Evolutionary conservation across 64 coral and sea anemone species (phyloP).

Genomic region (Anthopleura sola): DNA sequence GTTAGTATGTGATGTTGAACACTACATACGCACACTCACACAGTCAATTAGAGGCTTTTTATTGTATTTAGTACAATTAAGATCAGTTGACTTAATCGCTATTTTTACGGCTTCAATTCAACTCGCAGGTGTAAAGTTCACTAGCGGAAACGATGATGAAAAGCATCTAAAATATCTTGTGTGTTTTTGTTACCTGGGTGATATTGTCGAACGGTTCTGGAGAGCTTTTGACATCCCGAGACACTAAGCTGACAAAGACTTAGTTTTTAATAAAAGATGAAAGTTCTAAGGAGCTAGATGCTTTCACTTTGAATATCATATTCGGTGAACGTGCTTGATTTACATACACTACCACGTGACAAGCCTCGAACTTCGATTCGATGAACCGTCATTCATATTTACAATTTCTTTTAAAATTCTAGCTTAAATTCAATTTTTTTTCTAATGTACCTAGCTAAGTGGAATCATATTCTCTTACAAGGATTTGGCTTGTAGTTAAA

Average conservation of each 20-base stretch:
- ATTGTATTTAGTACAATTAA: not conserved
- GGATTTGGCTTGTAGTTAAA: not conserved
- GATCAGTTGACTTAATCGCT: not conserved
- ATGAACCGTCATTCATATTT: no score
- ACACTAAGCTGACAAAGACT: not conserved
- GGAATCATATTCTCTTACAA: not conserved
- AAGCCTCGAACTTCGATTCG: no score
- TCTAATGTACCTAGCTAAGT: no score
- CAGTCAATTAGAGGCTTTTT: not conserved
- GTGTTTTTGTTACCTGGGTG: not conserved
- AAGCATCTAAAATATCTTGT: not conserved
- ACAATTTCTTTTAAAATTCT: no score
- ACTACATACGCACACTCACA: not conserved
- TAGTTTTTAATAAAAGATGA: not conserved
- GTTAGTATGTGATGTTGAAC: constrained; percentile 11
- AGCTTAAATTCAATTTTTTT: no score
- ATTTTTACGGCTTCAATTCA: constrained; percentile 1
- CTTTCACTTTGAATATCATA: no score
- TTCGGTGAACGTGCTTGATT: no score
- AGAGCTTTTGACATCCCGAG: not conserved
- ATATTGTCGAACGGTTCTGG: not conserved
- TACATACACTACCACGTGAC: no score
- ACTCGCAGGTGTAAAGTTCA: not conserved
- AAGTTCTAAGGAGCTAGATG: not conserved
- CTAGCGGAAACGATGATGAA: not conserved